Base-by-base conservation (phyloP, 92 coral and sea anemone genomes). In the Epizoanthus ramosus region DNA sequence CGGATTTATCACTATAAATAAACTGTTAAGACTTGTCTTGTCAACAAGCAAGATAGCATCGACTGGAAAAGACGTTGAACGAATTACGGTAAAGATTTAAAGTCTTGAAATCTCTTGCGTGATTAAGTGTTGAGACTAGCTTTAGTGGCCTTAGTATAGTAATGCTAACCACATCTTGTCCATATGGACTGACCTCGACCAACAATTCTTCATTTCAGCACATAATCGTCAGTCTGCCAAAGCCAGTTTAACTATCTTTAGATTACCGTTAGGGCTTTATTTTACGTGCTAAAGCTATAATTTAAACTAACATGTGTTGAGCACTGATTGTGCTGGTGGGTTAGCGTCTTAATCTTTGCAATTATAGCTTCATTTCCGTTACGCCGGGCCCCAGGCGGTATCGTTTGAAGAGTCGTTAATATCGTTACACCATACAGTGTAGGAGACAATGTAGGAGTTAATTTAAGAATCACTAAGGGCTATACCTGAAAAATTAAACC, bases 311-410 rank as follows among this genome's bases (percentile, higher is more conserved):
- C 71, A 60, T 41, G 16, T 59, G 57, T 41, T 77, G 57, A 35
- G 71, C 41, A 57, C 64, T 77, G 71, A 77, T 41, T 70, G 68
- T 60, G 82, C 63, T 69, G 43, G 58, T n/a, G 70, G 56, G 47
- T 41, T 77, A 77, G 28, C 37, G 71, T 21, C 64, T 61, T 77
- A 77, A 77, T 60, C 57, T 60, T 60, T 41, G 82, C 82, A 77
- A 77, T 77, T 77, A 77, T 60, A 77, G 71, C 21, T 61, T 60
- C 82, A 77, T 60, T 77, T 77, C 71, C 82, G 63, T 77, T 39
- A 68, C 12, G 35, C 39, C 37, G 37, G 43, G 82, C 82, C 82
- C 56, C 35, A 12, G 82, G 71, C 82, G 68, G 57, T 61, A 18
- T 23, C 21, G 33, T 23, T 60, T 35, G 16, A 22, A 37, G 35